phyloP scores from a whole-genome alignment of 2,888 invertebrate genomes.

The Parnassius mnemosyne region DNA sequence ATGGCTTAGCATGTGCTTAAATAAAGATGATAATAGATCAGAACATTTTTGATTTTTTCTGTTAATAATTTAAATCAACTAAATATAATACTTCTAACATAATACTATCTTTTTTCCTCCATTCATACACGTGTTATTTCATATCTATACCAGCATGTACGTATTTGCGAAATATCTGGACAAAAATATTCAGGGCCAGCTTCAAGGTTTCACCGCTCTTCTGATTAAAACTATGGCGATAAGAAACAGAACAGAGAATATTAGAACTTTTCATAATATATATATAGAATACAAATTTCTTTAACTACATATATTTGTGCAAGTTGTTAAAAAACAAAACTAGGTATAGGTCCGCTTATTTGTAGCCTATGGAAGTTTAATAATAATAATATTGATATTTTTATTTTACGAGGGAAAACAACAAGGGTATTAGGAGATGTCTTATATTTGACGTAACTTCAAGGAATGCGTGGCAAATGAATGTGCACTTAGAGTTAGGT shows the following conservation, averaged over 20 bases:
- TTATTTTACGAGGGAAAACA: no score
- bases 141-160: conserved; percentile 53
- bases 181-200: conserved; percentile 78
- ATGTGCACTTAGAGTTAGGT: conserved; percentile 25
- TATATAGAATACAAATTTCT: conserved; percentile 48
- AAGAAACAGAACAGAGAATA: conserved; percentile 48
- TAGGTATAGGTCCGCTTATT: conserved; percentile 61
- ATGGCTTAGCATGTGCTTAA: background rate
- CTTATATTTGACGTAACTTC: conserved; percentile 13
- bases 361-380: conserved; percentile 65
- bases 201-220: conserved; percentile 75
- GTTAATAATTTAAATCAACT: no score
- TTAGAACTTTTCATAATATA: conserved; percentile 40
- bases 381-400: no score
- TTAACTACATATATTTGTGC: conserved; percentile 33
- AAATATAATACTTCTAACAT: no score
- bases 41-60: no score
- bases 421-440: no score
- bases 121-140: conserved; percentile 12
- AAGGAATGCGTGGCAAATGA: conserved; percentile 29
- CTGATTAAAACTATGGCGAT: conserved; percentile 72
- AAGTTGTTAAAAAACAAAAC: conserved; percentile 60
- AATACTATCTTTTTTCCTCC: conserved; percentile 8
- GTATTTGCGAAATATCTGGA: conserved; percentile 73
- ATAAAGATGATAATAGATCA: no score